Evolutionary conservation across 2,113 vertebrate species (phyloP), one percentile per base, ranked within the genome.

Genomic region (Leptobrachium leishanense): DNA sequence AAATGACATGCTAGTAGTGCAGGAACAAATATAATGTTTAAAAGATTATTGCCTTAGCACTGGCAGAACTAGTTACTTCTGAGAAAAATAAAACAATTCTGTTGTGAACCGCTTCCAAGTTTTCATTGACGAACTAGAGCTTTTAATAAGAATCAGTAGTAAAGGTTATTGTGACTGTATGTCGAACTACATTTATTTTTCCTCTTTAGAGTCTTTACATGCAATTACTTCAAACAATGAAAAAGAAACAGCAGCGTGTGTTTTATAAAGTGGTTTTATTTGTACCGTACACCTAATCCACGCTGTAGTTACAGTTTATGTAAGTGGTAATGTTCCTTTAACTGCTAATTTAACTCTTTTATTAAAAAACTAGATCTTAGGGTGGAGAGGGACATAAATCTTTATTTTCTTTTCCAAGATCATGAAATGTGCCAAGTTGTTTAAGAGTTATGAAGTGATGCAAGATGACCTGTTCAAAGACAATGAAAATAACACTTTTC

Each of bases 361-460:
- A 31, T 31, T 31, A 31, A 31, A 31, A 31, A 43, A 39, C 39
- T 15, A 43, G 68, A 46, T 6, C 15, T 77, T 69, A 43, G 50
- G 66, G 67, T 71, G 42, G 70, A 41, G 13, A 43, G 31, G 20
- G 54, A 71, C 62, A 43, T 65, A 42, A 72, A 72, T 42, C 71
- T 72, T 72, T 72, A 12, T 11, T 6, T n/a, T 62, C 41, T 68
- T 10, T 66, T 80, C 41, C 70, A 74, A 39, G 72, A 50, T 41
- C 71, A 78, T 71, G 31, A 68, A 67, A 74, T 43, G 40, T 44
- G 67, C 13, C 77, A 67, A 80, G 70, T 31, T 80, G 77, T 68
- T 77, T 73, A 2, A 57, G 50, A 73, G 66, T 74, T 68, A 73
- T 74, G 65, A 43, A 54, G n/a, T 44, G 46, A 31, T 43, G 20